Evolutionary conservation across 2,888 invertebrate genomes (phyloP), one percentile per base, ranked within the genome.

Genomic region (Timandra comae): DNA sequence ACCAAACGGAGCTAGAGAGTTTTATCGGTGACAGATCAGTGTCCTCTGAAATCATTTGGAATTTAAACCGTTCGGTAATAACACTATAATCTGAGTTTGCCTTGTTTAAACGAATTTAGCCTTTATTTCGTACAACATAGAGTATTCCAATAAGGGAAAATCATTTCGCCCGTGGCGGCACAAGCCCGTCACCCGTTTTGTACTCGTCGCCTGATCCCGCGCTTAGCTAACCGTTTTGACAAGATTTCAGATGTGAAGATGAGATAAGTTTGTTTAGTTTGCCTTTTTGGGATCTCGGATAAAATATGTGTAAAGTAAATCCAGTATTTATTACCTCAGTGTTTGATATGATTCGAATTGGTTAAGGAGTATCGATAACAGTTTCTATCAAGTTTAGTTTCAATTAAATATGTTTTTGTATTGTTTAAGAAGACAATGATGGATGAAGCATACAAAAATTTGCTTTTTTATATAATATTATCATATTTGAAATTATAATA

Each of bases 191-290:
- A 63, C 58, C 76, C 75, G 76, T 80, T 82, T 82, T 81, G 80
- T 80, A 64, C 64, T 75, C 70, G 72, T 74, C 76, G 73, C 63
- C 64, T 78, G 74, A 82, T 80, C 76, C 68, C 63, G 71, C 65
- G 76, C 76, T 84, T 78, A 82, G 73, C 80, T 84, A 82, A 84
- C 80, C 81, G 80, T 80, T 82, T 78, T 79, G 84, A 82, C 82
- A 80, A 71, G 69, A 74, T 77, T 78, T 71, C 47, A 67, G 79
- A 82, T 79, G 65, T 60, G 72, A 73, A 67, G 56, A 43, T 37
- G 30, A 41, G 46, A 39, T 38, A 43, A 38, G 38, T 45, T 41
- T 27, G 50, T 53, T 54, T 51, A 52, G 52, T 35, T 44, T 39
- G 29, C 45, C 55, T 63, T 56, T 53, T 51, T 43, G 35, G 35